Base-by-base conservation (phyloP, 2,113 vertebrate species). In the Clarias batrachus region DNA sequence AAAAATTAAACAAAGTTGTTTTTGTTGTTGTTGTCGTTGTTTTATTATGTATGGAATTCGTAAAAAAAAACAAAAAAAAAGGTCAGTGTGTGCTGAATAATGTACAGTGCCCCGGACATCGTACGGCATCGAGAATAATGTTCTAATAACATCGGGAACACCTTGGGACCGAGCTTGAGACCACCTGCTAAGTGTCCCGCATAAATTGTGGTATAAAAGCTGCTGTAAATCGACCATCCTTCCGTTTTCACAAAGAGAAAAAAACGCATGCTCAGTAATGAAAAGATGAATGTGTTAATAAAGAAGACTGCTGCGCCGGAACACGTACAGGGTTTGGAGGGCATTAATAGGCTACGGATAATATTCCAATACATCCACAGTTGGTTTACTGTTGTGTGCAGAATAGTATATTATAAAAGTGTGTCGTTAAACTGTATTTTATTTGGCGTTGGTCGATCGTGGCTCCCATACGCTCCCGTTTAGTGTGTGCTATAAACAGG, bases 201-300 rank as follows among this genome's bases (percentile, higher is more conserved):
- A 62, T 81, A 81, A 81, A 41, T 62, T 25, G 59, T 62, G 59
- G 57, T 80, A 23, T 60, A 80, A 80, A 80, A 80, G 56, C 56
- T 2, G 30, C 57, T 80, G 57, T 41, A 81, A 81, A 81, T 81
- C 21, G 78, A 62, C 56, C 78, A 6, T 33, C 59, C 33, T 37
- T 57, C 78, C 30, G 21, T 59, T 59, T 60, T 60, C 77, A 37
- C 78, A 62, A 81, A 62, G 57, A 23, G 59, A 33, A 1, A 37
- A 37, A 62, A 81, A 81, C 14, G 19, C 78, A 62, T 41, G 57
- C 57, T 62, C 59, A 37, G 30, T 81, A 81, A 81, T 62, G 30
- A 81, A 81, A 62, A 81, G 78, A 81, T 37, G 62, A 81, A 81
- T 81, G 78, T 62, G 57, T 81, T 81, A 81, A 81, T 81, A 81